These are phyloP conservation scores for Catharus fuscescens DNA, from an alignment of 2,113 vertebrate genomes.

Conservation along the genomic window DNA sequence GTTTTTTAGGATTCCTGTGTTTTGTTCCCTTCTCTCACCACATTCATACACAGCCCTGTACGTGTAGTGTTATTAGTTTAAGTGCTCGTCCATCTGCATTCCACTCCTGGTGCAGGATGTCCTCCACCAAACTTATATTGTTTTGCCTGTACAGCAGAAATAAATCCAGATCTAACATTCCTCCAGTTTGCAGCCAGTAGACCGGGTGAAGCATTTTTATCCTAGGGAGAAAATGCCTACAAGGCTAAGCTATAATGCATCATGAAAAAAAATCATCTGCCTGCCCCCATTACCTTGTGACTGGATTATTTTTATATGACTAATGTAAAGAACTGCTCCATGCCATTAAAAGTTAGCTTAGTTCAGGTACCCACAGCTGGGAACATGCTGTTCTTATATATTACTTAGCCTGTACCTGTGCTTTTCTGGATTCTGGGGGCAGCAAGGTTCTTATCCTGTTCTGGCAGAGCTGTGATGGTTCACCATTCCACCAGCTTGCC, in stretches of 20 bases:
- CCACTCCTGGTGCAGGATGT: fast-evolving
- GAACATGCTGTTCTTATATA: fast-evolving
- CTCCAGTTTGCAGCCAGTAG: not conserved
- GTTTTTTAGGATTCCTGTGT: not conserved
- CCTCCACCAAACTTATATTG: not conserved
- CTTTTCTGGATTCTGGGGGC: not conserved
- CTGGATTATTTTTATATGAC: not conserved
- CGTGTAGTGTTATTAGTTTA: not conserved
- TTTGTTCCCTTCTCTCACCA: not conserved
- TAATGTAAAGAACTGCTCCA: not conserved
- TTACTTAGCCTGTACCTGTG: not conserved
- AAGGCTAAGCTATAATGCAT: not conserved
- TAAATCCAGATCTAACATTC: not conserved
- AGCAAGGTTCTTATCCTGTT: not conserved
- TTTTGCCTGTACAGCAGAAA: not conserved
- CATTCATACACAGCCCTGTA: not conserved
- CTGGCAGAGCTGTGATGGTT: not conserved
- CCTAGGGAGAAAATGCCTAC: not conserved
- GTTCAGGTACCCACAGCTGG: fast-evolving
- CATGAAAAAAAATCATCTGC: not conserved
- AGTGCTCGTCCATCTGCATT: not conserved
- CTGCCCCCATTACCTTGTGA: not conserved
- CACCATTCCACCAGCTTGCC: not conserved
- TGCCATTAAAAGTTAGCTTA: not conserved
- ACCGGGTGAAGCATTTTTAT: not conserved